A percentile compares a stretch with the other conserved stretches of the same genome.
phyloP scores from a whole-genome alignment of 1,140 invertebrate species.

The Phenacoccus solenopsis region DNA sequence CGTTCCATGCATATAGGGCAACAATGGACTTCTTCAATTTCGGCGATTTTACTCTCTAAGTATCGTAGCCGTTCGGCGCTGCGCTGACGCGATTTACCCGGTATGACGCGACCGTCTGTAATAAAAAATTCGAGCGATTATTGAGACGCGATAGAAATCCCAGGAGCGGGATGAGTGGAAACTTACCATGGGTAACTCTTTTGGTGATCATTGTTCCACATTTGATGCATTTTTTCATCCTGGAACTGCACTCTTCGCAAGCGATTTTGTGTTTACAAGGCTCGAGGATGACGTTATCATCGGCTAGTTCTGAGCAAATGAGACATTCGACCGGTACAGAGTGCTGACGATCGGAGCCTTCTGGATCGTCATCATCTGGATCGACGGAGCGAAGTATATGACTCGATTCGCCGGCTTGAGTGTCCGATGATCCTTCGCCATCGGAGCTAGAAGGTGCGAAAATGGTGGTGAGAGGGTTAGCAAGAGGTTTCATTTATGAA shows the following conservation, averaged over 20 bases:
- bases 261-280: conserved; percentile 62
- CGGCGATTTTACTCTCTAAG: conserved; percentile 70
- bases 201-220: conserved; percentile 48
- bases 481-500: too few species aligned
- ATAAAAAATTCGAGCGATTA: conserved; percentile 8
- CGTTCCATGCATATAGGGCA: conserved; percentile 70
- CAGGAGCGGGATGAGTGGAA: not conserved
- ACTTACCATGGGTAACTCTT: conserved; percentile 33
- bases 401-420: not conserved
- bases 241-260: conserved; percentile 59
- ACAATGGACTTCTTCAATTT: conserved; percentile 71
- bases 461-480: too few species aligned
- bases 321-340: conserved; percentile 45
- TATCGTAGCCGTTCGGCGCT: conserved; percentile 55
- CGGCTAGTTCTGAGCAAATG: conserved; percentile 53
- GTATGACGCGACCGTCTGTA: conserved; percentile 38
- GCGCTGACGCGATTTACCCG: conserved; percentile 40
- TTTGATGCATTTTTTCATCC: conserved; percentile 67
- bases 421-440: not conserved
- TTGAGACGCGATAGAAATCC: not conserved
- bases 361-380: not conserved
- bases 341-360: not conserved
- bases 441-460: too few species aligned
- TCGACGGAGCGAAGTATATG: not conserved
- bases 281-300: conserved; percentile 49